Evolutionary conservation across 1,140 invertebrate species (phyloP).

Genomic region (Asobara japonica): DNA sequence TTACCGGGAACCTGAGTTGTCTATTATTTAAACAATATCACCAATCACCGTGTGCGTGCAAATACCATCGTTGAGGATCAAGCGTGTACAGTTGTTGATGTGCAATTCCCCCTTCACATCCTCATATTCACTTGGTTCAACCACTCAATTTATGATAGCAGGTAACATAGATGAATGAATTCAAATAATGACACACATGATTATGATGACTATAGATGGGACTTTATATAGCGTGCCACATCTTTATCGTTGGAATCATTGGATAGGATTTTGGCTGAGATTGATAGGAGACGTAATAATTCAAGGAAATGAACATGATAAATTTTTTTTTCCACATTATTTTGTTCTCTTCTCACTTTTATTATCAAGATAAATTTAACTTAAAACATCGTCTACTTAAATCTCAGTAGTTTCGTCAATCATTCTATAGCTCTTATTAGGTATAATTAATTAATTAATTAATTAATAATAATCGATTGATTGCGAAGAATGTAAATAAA

Average conservation of each 20-base stretch:
- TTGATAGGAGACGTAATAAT: no score
- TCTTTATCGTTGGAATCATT: no score
- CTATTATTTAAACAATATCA: not conserved
- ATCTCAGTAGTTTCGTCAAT: slow-evolving; percentile 4
- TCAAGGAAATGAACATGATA: no score
- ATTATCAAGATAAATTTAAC: slow-evolving; percentile 5
- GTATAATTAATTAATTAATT: not conserved
- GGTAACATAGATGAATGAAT: slow-evolving; percentile 7
- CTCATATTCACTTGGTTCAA: not conserved
- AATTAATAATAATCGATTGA: slow-evolving; percentile 6
- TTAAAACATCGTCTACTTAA: not conserved
- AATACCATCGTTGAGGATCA: slow-evolving; percentile 8
- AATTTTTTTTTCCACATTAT: not conserved
- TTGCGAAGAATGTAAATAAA: slow-evolving; percentile 21
- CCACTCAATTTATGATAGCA: not conserved
- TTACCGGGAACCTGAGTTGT: not conserved
- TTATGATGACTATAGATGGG: no score
- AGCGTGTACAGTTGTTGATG: not conserved
- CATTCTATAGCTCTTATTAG: not conserved
- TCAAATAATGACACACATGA: not conserved
- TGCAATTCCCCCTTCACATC: slow-evolving; percentile 4
- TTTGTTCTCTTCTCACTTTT: not conserved
- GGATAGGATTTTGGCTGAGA: no score
- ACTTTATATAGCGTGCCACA: no score
- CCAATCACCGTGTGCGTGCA: not conserved